Base-by-base conservation (phyloP, 2,888 invertebrate genomes). In the Melitaea athalia region DNA sequence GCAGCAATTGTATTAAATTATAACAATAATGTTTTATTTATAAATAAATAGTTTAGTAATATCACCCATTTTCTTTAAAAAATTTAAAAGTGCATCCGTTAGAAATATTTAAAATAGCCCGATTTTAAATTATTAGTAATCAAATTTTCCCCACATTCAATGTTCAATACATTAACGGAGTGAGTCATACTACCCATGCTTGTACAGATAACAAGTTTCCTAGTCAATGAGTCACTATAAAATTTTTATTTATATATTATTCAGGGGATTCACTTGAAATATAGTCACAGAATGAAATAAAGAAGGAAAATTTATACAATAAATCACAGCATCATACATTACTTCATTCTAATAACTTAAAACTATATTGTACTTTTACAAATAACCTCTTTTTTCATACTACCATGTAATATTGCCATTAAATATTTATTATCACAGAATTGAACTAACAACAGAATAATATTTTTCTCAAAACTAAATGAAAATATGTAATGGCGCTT, bases 1-100 rank as follows among this genome's bases (percentile, higher is more conserved):
- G 63, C 47, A 49, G 50, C 38, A 63, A 62, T 57, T 62, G 42
- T 63, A 63, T 67, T 63, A 67, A 67, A 67, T 62, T 63, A 63
- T 45, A 42, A 42, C 15, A 57, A 57, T 57, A 38, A 57, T 59
- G 43, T 38, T 57, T 67, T 31, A 63, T 63, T 67, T 63, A 59
- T 57, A 49, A 67, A 59, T 63, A 67, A 67, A 63, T 59, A 63
- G 12, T 67, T 67, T 24, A 67, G 42, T 59, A 43, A 38, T 24
- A 57, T 67, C 8, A 45, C 43, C 42, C 33, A 59, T 61, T 55
- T 47, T 49, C 24, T 49, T 62, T 53, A 4, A 57, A 57, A n/a
- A 42, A 42, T 47, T 45, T 61, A n/a, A 52, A 42, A 59, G 47
- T 61, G 61, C 60, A 61, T 61, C 66, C 53, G 53, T 50, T 33